Conservation (phyloP, 2,888 invertebrate species). For the Macrosoma leucophasiata region DNA sequence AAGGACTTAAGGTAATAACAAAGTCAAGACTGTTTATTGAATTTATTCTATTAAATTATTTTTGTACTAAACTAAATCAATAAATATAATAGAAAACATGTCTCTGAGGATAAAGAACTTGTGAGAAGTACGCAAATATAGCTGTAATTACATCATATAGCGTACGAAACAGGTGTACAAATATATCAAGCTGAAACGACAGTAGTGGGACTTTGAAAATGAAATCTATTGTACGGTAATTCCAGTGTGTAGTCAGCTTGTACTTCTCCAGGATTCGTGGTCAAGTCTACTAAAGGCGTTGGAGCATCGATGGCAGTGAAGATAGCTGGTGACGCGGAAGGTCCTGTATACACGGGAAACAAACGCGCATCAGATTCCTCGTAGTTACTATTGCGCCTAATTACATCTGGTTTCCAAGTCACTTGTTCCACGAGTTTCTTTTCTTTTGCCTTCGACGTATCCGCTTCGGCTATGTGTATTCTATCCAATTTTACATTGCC, state of each 20-base stretch:
- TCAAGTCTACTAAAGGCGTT: constrained; percentile 46
- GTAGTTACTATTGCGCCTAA: constrained; percentile 22
- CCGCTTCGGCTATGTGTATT: constrained; percentile 35
- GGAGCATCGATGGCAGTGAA: constrained; percentile 49
- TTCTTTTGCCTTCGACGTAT: constrained; percentile 19
- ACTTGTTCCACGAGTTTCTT: constrained; percentile 30
- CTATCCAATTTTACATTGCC: constrained; percentile 45
- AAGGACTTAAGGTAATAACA: no score
- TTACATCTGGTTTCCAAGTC: constrained; percentile 40
- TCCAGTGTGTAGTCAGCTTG: constrained; percentile 67
- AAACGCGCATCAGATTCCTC: constrained; percentile 35
- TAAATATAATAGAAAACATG: constrained; percentile 46
- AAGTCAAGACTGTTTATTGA: no score
- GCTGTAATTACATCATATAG: constrained; percentile 44
- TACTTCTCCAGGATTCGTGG: constrained; percentile 60
- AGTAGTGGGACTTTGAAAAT: constrained; percentile 70
- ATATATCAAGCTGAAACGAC: constrained; percentile 66
- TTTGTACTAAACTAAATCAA: no score
- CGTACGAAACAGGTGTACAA: constrained; percentile 44
- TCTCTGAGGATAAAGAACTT: constrained; percentile 55
- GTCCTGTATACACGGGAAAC: constrained; percentile 46
- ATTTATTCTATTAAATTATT: no score
- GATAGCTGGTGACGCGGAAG: constrained; percentile 32
- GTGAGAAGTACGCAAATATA: constrained; percentile 48
- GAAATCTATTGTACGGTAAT: constrained; percentile 66